Base-by-base conservation (phyloP, 2,888 invertebrate species). In the Sialis lutaria region DNA sequence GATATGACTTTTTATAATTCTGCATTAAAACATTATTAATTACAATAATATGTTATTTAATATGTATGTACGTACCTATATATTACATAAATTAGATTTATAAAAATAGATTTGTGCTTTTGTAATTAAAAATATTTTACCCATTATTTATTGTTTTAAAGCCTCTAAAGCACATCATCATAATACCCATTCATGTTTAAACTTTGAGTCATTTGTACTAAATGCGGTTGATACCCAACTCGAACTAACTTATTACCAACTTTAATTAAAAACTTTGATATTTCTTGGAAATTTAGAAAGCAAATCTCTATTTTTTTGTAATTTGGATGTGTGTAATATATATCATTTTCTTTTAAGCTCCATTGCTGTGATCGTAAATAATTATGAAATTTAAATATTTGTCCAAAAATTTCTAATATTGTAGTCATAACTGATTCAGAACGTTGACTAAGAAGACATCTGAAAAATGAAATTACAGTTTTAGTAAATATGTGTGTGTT, bases 361-460 rank as follows among this genome's bases (percentile, higher is more conserved):
- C 80, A 81, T 53, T 68, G 67, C 22, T 75, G 74, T 53, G 61
- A 70, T 56, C 63, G 58, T 45, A 81, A 60, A 51, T 75, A 73
- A 48, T 78, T 70, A 57, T 79, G 79, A 56, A 80, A 82, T 56
- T 82, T 79, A 52, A 86, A 60, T 35, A 82, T 77, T 6, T 84
- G 75, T 44, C 75, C 75, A 55, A 85, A 82, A 12, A 83, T 77
- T 59, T 78, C 79, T 47, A 80, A 75, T 34, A 87, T 65, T 0
- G 80, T 69, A 53, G 77, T 77, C 60, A 77, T 75, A 34, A 86
- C 74, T 3, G 77, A 77, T 32, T 73, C 72, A 33, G 82, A 80
- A 45, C 78, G 72, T 48, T 77, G 74, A 54, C 82, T 85, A 5
- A 87, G 60, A 55, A 86, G 70, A 53, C 86, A 85, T 54, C 85